Evolutionary conservation across 2,797 vertebrate species (phyloP).

Genomic region (Discoglossus pictus): DNA sequence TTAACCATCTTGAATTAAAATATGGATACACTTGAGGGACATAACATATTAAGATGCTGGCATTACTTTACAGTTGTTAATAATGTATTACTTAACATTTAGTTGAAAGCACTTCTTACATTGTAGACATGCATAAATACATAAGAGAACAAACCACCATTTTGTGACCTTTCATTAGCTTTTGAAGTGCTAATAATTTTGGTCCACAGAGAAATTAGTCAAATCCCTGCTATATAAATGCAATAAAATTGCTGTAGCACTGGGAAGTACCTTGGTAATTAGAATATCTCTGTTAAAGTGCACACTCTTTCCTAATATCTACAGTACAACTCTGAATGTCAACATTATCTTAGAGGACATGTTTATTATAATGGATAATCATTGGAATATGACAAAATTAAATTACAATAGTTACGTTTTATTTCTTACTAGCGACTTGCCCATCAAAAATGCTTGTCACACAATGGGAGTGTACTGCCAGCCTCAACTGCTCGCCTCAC

Average conservation of each 20-base stretch:
- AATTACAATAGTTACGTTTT: too few relatives aligned
- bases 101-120: background rate
- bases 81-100: background rate
- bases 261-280: conserved; percentile 15
- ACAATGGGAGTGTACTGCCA: too few relatives aligned
- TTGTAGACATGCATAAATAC: background rate
- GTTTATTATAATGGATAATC: too few relatives aligned
- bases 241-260: conserved; percentile 24
- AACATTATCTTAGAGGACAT: background rate
- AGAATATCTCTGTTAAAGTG: background rate
- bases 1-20: too few relatives aligned
- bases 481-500: too few relatives aligned
- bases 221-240: conserved; percentile 25
- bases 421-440: too few relatives aligned
- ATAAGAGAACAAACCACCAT: background rate
- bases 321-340: background rate
- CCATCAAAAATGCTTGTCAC: too few relatives aligned
- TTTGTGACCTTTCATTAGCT: conserved; percentile 28
- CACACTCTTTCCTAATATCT: background rate
- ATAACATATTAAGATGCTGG: background rate
- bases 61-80: too few relatives aligned
- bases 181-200: conserved; percentile 42
- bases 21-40: too few relatives aligned
- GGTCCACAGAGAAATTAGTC: conserved; percentile 39
- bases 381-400: too few relatives aligned